Percentiles rank a stretch among this genome's conserved stretches.
Evolutionary conservation across 2,888 invertebrate species (phyloP).

Genomic region (Lepidonotus clava): DNA sequence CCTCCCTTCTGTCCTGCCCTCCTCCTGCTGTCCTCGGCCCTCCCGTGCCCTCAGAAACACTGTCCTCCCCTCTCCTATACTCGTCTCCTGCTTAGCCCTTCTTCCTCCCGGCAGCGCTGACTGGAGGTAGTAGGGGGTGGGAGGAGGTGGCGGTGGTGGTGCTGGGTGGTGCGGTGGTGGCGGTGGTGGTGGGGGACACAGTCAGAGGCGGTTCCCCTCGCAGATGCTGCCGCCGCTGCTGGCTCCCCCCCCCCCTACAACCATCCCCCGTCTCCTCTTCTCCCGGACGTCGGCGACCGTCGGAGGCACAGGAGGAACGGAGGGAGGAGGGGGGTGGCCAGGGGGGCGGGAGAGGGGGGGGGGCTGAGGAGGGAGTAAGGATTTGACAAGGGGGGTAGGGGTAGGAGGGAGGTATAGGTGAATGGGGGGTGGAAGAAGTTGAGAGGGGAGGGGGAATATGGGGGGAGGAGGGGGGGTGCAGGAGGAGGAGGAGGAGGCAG

Average conservation of each 20-base stretch:
- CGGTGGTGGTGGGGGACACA: not conserved
- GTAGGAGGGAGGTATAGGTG: not conserved
- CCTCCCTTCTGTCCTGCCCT: too few species aligned
- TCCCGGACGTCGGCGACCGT: not conserved
- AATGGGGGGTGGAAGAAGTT: not conserved
- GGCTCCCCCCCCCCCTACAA: not conserved
- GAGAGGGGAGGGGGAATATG: not conserved
- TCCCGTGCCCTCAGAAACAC: too few species aligned
- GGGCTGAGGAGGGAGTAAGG: not conserved
- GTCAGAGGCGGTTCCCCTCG: not conserved
- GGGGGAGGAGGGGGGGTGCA: not conserved
- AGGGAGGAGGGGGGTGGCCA: not conserved
- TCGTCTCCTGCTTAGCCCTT: not conserved
- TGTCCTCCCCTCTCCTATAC: too few species aligned
- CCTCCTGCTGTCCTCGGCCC: too few species aligned
- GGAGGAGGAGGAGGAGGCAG: not conserved
- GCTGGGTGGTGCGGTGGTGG: not conserved
- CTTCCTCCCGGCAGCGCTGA: not conserved
- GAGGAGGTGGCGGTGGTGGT: not conserved
- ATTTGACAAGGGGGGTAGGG: not conserved
- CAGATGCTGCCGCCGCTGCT: not conserved
- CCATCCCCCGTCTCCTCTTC: not conserved
- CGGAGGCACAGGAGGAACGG: not conserved
- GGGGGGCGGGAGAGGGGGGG: not conserved
- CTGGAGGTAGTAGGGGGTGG: not conserved